Evolutionary conservation across 2,888 invertebrate genomes (phyloP), one percentile per base, ranked within the genome.

Genomic region (Gonocerus acuteangulatus): DNA sequence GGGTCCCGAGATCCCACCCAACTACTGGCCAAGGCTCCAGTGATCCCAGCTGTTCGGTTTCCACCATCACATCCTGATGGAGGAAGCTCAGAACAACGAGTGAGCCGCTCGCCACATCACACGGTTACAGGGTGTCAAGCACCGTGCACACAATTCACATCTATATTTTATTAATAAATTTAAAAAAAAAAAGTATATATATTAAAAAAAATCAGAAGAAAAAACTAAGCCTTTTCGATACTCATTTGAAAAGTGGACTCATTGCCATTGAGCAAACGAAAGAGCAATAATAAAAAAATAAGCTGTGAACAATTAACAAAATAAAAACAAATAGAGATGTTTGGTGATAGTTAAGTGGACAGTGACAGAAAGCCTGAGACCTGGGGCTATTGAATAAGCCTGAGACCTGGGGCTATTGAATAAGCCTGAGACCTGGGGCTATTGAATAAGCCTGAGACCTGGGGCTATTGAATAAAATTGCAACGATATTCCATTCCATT

Each of bases 1-100:
- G 75, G 89, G 88, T 75, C 60, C 62, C 9, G 80, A 87, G 74
- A 80, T 87, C 69, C 77, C 62, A 36, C 60, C 67, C 27, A 90
- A 88, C 79, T 92, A 92, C 77, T 92, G 92, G 92, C 89, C 90
- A 36, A 79, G 91, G 76, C 84, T 92, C 76, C 91, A 89, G 85
- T 89, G 94, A 92, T 90, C 88, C 77, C 86, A 88, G 82, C 86
- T 89, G 72, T 87, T 88, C 81, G 87, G 87, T 82, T 87, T 89
- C 80, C 84, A 87, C 77, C 82, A 80, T 76, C 78, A 87, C 74
- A 78, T 86, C 64, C 81, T 86, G 76, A 81, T 82, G 80, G 68
- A 68, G 59, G 65, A 63, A 61, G 59, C 65, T 64, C 66, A 66
- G 23, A 60, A 65, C 22, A 63, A 60, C 23, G 60, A 62, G 23